phyloP scores from a whole-genome alignment of 64 coral and sea anemone genomes.

The Montipora cactus region DNA sequence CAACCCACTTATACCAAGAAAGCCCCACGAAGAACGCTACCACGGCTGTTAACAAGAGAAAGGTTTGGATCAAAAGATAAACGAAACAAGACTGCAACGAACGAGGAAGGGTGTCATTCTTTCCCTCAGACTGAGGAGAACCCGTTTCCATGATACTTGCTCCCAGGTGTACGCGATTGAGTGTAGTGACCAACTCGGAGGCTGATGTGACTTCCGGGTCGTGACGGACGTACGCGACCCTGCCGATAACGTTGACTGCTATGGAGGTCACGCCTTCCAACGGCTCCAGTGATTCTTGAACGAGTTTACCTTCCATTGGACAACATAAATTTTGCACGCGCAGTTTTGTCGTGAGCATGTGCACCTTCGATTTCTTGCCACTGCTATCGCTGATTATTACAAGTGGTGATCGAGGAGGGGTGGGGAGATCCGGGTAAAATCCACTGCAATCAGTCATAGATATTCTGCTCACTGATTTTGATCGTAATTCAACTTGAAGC shows the following conservation, averaged over 20 bases:
- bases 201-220: conserved; percentile 84
- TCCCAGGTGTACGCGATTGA: conserved; percentile 89
- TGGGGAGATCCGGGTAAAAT: conserved; percentile 3
- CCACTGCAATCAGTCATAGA: conserved; percentile 35
- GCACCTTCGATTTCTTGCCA: conserved; percentile 1
- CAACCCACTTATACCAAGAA: conserved; percentile 87
- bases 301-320: conserved; percentile 83
- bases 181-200: conserved; percentile 66
- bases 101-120: conserved; percentile 52
- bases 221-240: conserved; percentile 86
- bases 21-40: conserved; percentile 40
- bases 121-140: conserved; percentile 41
- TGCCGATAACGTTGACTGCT: conserved; percentile 93
- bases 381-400: background rate
- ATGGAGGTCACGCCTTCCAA: conserved; percentile 79
- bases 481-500: background rate
- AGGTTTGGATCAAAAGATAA: conserved; percentile 75
- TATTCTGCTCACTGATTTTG: background rate
- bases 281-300: conserved; percentile 78
- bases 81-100: conserved; percentile 43
- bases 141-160: conserved; percentile 96
- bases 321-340: conserved; percentile 98
- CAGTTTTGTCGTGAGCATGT: conserved; percentile 83
- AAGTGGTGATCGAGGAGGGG: background rate
- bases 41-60: conserved; percentile 59